A percentile compares a stretch with the other conserved stretches of the same genome.
phyloP scores from a whole-genome alignment of 2,113 vertebrate species.

The Chloebia gouldiae region DNA sequence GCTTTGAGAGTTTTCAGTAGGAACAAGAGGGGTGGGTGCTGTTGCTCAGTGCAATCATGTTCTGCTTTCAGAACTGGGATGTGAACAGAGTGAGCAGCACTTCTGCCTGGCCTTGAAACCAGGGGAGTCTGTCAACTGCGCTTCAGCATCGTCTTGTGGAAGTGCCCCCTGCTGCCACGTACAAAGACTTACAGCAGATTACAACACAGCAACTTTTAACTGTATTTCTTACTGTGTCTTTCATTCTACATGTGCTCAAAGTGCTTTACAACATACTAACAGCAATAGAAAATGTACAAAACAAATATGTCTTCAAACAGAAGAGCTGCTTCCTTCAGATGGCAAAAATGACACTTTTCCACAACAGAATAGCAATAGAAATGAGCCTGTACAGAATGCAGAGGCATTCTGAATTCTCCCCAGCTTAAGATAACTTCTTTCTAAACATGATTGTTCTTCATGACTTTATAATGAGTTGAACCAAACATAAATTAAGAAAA shows the following conservation, averaged over 20 bases:
- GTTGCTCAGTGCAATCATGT: not conserved
- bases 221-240: not conserved
- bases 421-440: not conserved
- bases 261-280: conserved; percentile 38
- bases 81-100: not conserved
- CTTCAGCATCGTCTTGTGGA: not conserved
- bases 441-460: not conserved
- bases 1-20: not conserved
- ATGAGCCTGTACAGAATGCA: conserved; percentile 18
- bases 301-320: conserved; percentile 38
- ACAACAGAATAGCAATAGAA: conserved; percentile 10
- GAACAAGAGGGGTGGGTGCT: not conserved
- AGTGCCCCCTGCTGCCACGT: conserved; percentile 40
- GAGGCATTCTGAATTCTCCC: not conserved
- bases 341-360: conserved; percentile 22
- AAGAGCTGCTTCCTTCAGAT: conserved; percentile 22
- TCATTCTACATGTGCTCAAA: conserved; percentile 7
- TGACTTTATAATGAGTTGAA: not conserved
- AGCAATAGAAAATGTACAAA: conserved; percentile 49
- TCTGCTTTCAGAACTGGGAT: not conserved
- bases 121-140: not conserved
- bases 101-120: not conserved
- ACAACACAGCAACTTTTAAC: not conserved
- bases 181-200: conserved; percentile 30
- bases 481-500: not conserved